Conservation (phyloP, 1,140 invertebrate species). For the Hetaerina americana region DNA sequence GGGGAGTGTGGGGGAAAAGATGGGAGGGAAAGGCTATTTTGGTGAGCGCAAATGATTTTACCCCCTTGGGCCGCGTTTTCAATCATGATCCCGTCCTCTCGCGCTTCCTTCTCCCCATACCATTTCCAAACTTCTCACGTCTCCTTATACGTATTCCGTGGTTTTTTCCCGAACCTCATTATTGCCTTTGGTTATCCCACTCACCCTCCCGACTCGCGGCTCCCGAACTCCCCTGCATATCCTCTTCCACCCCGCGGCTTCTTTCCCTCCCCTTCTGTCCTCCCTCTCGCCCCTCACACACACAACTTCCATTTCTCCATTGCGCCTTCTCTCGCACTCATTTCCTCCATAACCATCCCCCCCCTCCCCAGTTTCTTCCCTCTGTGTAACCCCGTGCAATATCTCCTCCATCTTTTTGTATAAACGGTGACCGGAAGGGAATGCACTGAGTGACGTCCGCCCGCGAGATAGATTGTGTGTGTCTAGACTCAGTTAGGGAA, state of each 20-base stretch:
- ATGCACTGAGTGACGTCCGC: too few relatives aligned
- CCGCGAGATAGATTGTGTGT: too few relatives aligned
- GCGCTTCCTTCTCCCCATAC: neutral
- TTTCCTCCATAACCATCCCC: neutral
- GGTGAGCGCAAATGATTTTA: neutral
- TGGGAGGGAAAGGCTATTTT: neutral
- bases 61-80: neutral
- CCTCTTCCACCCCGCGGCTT: neutral
- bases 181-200: too few relatives aligned
- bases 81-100: neutral
- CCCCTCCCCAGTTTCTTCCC: neutral
- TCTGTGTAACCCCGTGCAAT: too few relatives aligned
- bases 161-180: too few relatives aligned
- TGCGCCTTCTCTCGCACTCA: neutral
- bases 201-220: neutral
- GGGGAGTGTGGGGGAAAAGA: too few relatives aligned
- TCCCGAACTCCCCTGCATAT: neutral
- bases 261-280: neutral
- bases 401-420: too few relatives aligned
- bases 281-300: neutral
- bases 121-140: too few relatives aligned
- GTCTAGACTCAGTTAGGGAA: too few relatives aligned
- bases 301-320: neutral
- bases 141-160: neutral
- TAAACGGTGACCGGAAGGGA: too few relatives aligned